Base-by-base conservation (phyloP, 2,888 invertebrate species). In the Agrochola lychnidis region DNA sequence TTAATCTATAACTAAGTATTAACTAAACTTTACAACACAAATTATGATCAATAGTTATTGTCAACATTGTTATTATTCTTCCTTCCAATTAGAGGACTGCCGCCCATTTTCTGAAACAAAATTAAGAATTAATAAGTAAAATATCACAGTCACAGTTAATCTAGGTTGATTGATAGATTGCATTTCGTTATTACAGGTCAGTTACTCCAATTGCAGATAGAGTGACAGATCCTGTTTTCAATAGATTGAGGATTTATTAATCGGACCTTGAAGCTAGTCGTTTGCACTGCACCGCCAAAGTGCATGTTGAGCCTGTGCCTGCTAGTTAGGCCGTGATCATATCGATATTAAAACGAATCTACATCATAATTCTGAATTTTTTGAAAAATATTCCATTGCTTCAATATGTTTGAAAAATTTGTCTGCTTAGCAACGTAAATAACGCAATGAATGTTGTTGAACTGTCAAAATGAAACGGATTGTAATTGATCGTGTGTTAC, bases 71-170 rank as follows among this genome's bases (percentile, higher is more conserved):
- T 91, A 68, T 90, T 93, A 73, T 87, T 91, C 76, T 86, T 88
- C 48, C 84, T 85, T 57, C 78, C 74, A 25, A 89, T 89, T 22
- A 83, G 85, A 45, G 87, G 83, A 67, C 84, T 87, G 66, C 85
- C 83, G 64, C 86, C 86, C 19, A 91, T 89, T 83, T 91, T 92
- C 94, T 94, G 93, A 61, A 90, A 93, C 76, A 78, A 82, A 83
- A 76, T 45, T 12, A 22, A 56, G n/a, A n/a, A 57, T 63, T 19
- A 42, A 9, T 30, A 56, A 30, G 10, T 19, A 9, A 63, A 19
- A 3, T 12, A 16, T n/a, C 22, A 25, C 36, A 22, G 36, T 30
- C 40, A 30, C 30, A 30, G 30, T 42, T 36, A 30, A 42, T 51
- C 25, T 45, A 64, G 30, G 48, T 64, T 36, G 30, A 78, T 62